Base-by-base conservation (phyloP, 2,113 vertebrate genomes). In the Entelurus aequoreus region DNA sequence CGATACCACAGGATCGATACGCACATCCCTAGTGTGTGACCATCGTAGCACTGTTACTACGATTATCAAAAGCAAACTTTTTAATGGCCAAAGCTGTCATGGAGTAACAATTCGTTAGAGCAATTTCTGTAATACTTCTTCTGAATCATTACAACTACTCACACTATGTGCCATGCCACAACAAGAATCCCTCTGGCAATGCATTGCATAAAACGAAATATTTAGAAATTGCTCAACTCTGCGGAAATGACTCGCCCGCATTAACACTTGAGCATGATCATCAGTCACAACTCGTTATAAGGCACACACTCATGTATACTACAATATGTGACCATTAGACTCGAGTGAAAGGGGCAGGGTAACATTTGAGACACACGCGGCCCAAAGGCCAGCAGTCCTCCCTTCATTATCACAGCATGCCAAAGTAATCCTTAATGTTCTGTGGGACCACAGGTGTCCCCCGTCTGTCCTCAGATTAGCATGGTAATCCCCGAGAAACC, bases 381-480 rank as follows among this genome's bases (percentile, higher is more conserved):
- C 67, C 66, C 71, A 69, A 67, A 75, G 73, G 56, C 46, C 13
- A 53, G 64, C 59, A 15, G 69, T 75, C 74, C 64, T 72, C 72
- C 66, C 48, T 76, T 88, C 79, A 90, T 90, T 88, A 86, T 72
- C 74, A 10, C 79, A 76, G 79, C 55, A 46, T 79, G 83, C 81
- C 52, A 76, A 63, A 9, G 13, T 91, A 90, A 91, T 90, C 89
- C 84, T 55, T 19, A 50, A 67, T 72, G 56, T 80, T 81, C 74
- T 76, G 77, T 63, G 74, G 84, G 81, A 78, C 81, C 80, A 80
- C 89, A 91, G 89, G 87, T 92, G 89, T 88, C 88, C 84, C 69
- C 78, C 40, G 85, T 88, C 85, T 88, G 87, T 78, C 78, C 80
- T 63, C 69, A 87, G 89, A 91, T 92, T 90, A 92, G 40, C 28